Evolutionary conservation across 2,113 vertebrate genomes (phyloP), one percentile per base, ranked within the genome.

Genomic region (Macquaria ambigua): DNA sequence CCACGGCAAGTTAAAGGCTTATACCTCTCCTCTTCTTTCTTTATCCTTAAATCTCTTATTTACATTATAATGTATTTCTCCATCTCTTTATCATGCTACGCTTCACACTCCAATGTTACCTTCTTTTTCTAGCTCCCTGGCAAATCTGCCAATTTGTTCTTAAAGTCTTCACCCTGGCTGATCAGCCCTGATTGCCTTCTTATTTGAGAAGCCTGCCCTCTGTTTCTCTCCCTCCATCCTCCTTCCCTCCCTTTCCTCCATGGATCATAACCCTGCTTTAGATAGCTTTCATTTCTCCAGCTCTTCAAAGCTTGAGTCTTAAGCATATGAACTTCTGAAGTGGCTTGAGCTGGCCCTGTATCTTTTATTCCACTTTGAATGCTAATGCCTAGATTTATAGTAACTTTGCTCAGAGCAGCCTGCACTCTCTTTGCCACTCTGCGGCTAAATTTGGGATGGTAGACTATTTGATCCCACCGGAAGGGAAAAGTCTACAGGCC

Each of bases 241-340:
- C 52, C 39, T 73, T 82, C 56, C 77, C 77, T 79, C 61, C 39
- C 68, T 63, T 87, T 90, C 61, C 62, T 82, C 53, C 55, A 23
- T 69, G 85, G 87, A 89, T 93, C 93, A 89, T 90, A 92, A 91
- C 88, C 82, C 82, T 88, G 88, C 89, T 92, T 93, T 88, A 92
- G 87, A 94, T 92, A 91, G 81, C 91, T 93, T 91, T 92, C 74
- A 92, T 87, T 93, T 87, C 85, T 88, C 64, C 70, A 52, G 77
- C 82, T 84, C 79, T 92, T 93, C 77, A 93, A 93, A 95, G 92
- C 90, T 81, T n/a, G 28, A 87, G 61, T 92, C 81, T 93, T 90
- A 92, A 93, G 87, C 53, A 89, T 76, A 83, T 92, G 72, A 93
- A 93, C 90, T 87, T 90, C 80, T 87, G 78, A 91, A 89, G 87